phyloP scores from a whole-genome alignment of 2,113 vertebrate genomes.

The Mixornis gularis region DNA sequence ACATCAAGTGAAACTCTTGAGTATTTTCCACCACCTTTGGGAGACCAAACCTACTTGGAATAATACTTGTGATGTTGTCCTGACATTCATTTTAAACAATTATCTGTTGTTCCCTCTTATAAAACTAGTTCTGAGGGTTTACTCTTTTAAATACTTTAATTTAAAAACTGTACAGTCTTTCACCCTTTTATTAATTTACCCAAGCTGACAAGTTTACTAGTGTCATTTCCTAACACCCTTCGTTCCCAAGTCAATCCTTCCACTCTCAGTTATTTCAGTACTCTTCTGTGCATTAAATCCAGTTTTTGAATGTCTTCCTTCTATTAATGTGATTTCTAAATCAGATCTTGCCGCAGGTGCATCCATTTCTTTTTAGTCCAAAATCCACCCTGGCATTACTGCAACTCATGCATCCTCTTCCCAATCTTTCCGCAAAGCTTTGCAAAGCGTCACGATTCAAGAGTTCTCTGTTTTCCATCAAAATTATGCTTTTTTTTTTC shows the following conservation, averaged over 20 bases:
- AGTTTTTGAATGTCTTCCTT: neutral
- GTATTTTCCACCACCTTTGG: neutral
- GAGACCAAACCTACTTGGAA: neutral
- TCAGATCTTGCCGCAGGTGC: rapidly evolving
- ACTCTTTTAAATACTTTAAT: neutral
- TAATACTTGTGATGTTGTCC: neutral
- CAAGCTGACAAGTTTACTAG: neutral
- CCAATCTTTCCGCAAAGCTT: neutral
- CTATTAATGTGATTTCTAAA: neutral
- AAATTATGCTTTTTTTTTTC: neutral
- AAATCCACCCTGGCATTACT: neutral
- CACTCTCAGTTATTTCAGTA: neutral
- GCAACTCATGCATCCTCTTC: neutral
- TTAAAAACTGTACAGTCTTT: neutral
- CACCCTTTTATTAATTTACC: neutral
- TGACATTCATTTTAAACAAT: neutral
- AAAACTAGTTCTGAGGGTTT: neutral
- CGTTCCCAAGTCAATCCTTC: neutral
- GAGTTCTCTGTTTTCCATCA: neutral
- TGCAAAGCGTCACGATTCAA: neutral
- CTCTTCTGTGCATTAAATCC: neutral
- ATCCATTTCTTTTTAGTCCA: neutral
- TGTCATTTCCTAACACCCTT: neutral
- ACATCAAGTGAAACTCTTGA: neutral
- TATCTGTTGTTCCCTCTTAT: neutral